phyloP scores from a whole-genome alignment of 2,797 vertebrate species.

The Xerus rutilus region DNA sequence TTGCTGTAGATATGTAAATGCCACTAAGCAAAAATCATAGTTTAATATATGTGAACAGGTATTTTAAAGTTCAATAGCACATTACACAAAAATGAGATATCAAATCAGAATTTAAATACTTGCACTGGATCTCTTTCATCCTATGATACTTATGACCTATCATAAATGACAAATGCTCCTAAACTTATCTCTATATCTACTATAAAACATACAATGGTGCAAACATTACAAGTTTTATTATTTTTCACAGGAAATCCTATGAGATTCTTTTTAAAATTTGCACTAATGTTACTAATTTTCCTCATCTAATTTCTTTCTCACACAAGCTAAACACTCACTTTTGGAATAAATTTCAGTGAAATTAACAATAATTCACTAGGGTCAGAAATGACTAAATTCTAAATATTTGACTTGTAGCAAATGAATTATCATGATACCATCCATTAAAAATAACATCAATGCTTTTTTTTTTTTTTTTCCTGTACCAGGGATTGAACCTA shows the following conservation, averaged over 20 bases:
- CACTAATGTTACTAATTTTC: background rate
- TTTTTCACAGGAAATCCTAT: background rate
- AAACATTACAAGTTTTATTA: background rate
- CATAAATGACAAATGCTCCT: conserved; percentile 21
- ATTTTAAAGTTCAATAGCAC: conserved; percentile 42
- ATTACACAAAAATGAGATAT: conserved; percentile 35
- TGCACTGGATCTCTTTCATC: conserved; percentile 13
- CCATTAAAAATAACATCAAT: conserved; percentile 18
- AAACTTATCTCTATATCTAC: conserved; percentile 11
- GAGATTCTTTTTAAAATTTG: background rate
- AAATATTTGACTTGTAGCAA: conserved; percentile 51
- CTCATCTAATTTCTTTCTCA: conserved; percentile 43
- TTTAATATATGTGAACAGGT: background rate
- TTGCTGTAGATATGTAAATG: conserved; percentile 38
- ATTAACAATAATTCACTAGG: background rate
- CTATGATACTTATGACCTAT: background rate
- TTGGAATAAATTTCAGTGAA: conserved; percentile 24
- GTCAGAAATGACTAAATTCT: conserved; percentile 11
- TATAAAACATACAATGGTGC: background rate
- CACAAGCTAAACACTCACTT: background rate
- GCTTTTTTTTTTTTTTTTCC: background rate
- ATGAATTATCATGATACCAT: background rate
- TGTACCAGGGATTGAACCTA: too few relatives aligned
- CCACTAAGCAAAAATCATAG: conserved; percentile 37
- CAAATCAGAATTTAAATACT: conserved; percentile 43